Percentiles rank a stretch among this genome's conserved stretches.
Conservation (phyloP, 2,797 vertebrate species). For the Manis crassicaudata region DNA sequence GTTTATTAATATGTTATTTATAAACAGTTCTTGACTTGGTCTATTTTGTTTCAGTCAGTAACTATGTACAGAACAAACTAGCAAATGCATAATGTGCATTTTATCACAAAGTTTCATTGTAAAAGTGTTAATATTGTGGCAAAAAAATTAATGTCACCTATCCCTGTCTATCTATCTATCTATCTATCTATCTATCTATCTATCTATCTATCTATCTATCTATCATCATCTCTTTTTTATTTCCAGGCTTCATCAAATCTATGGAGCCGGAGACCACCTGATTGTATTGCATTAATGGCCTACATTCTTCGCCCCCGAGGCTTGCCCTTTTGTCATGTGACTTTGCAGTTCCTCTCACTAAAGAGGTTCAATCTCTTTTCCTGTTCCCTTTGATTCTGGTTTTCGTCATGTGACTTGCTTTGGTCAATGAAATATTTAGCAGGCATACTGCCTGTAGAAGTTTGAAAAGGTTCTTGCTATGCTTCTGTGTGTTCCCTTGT, state of each 20-base stretch:
- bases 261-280: background rate
- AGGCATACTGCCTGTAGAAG: background rate
- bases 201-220: background rate
- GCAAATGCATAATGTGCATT: constrained; percentile 24
- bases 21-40: constrained; percentile 59
- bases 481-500: background rate
- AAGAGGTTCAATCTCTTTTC: background rate
- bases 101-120: constrained; percentile 17
- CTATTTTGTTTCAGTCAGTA: constrained; percentile 18
- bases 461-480: background rate
- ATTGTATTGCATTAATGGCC: background rate
- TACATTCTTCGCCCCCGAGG: background rate
- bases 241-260: background rate
- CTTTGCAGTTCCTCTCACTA: background rate
- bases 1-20: constrained; percentile 77
- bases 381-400: background rate
- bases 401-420: background rate
- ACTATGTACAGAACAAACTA: constrained; percentile 20
- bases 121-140: background rate
- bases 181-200: background rate
- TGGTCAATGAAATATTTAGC: background rate
- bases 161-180: too few species aligned
- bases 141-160: background rate
- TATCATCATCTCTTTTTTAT: background rate
- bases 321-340: background rate